phyloP scores from a whole-genome alignment of 2,797 vertebrate genomes.

The Phoeniculus purpureus region DNA sequence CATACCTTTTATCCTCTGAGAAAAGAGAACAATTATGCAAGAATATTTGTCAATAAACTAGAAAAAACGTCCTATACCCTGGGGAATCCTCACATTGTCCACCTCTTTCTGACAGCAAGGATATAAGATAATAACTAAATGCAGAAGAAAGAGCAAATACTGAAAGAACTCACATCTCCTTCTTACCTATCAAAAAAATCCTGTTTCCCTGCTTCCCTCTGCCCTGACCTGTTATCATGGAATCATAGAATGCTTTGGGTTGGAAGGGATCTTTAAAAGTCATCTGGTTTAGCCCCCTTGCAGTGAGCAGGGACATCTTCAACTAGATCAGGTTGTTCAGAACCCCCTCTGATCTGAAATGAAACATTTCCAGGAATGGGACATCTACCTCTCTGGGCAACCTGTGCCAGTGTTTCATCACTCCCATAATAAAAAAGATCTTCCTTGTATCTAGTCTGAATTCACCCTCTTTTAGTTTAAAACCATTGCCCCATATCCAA shows the following conservation, averaged over 20 bases:
- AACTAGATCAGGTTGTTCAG: background rate
- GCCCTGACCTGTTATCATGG: background rate
- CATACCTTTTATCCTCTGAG: slow-evolving; percentile 38
- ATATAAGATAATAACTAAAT: slow-evolving; percentile 22
- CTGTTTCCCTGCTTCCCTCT: background rate
- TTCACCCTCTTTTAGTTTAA: background rate
- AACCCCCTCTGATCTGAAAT: background rate
- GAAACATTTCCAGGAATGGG: background rate
- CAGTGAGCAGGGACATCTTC: background rate
- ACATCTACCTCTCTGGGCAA: background rate
- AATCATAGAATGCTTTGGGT: background rate
- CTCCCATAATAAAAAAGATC: rapidly evolving
- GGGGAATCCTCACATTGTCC: slow-evolving; percentile 17
- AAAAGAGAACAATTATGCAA: slow-evolving; percentile 21
- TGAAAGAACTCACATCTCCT: background rate
- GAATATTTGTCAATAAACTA: slow-evolving; percentile 1
- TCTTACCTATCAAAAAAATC: background rate
- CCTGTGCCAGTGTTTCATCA: background rate
- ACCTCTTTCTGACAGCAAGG: background rate
- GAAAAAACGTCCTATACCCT: slow-evolving; percentile 2
- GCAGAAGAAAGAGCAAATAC: background rate
- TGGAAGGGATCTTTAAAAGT: background rate
- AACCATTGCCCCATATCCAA: background rate
- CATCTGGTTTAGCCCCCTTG: background rate
- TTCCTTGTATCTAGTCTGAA: background rate